phyloP scores from a whole-genome alignment of 2,888 invertebrate species.

The Macrophya annulata region DNA sequence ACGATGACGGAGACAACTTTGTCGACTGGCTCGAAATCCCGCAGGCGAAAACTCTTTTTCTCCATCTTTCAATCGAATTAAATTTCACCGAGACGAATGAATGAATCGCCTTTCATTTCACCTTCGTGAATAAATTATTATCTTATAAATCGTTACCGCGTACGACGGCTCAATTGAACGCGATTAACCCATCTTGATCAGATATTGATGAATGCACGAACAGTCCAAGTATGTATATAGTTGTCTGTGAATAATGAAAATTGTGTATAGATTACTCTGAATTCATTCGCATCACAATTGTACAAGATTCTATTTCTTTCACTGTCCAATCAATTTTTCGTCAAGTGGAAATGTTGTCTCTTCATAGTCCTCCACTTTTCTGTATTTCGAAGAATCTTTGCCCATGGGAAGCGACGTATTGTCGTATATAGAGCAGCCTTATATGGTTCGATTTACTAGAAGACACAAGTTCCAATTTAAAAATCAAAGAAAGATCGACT shows the following conservation, averaged over 20 bases:
- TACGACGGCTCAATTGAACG: neutral
- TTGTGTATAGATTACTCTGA: neutral
- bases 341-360: neutral
- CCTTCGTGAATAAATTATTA: neutral
- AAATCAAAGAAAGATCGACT: neutral
- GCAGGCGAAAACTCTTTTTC: conserved; percentile 6
- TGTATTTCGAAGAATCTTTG: neutral
- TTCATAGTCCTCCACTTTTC: neutral
- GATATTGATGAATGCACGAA: conserved; percentile 11
- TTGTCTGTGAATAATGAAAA: neutral
- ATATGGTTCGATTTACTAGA: neutral
- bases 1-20: neutral
- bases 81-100: conserved; percentile 5
- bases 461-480: neutral
- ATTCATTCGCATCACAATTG: neutral
- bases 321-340: neutral
- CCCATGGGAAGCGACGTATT: neutral
- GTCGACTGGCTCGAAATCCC: neutral
- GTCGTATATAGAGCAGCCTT: neutral
- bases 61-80: conserved; percentile 18
- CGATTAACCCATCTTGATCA: conserved; percentile 46
- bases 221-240: neutral
- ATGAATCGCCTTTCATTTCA: conserved; percentile 1
- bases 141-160: conserved; percentile 6
- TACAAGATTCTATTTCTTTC: neutral